These are phyloP conservation scores for Albula glossodonta DNA, from an alignment of 2,113 vertebrate species.

Conservation along the genomic window DNA sequence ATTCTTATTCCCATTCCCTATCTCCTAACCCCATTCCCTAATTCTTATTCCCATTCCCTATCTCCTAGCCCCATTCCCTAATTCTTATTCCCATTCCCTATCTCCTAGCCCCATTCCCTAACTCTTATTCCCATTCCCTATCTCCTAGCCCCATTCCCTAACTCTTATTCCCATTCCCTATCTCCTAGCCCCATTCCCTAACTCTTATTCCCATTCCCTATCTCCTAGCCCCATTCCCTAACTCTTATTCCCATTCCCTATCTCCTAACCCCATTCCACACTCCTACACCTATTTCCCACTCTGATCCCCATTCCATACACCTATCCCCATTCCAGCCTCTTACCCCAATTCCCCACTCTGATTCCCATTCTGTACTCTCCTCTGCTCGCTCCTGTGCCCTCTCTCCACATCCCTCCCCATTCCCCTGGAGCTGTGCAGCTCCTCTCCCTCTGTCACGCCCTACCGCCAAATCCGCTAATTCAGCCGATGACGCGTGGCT, in stretches of 20 bases:
- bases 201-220: background rate
- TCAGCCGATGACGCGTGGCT: background rate
- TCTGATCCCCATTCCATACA: background rate
- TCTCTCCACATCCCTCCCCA: background rate
- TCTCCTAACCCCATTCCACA: background rate
- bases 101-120: too few relatives aligned
- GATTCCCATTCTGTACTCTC: background rate
- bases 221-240: background rate
- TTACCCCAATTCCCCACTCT: background rate
- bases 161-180: too few relatives aligned
- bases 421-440: background rate
- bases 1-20: too few relatives aligned
- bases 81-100: too few relatives aligned
- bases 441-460: background rate
- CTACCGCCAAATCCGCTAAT: background rate
- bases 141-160: too few relatives aligned
- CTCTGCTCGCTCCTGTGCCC: background rate
- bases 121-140: too few relatives aligned
- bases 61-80: too few relatives aligned
- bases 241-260: background rate
- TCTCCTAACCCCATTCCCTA: too few relatives aligned
- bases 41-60: too few relatives aligned
- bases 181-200: too few relatives aligned
- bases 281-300: background rate
- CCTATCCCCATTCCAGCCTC: background rate